Evolutionary conservation across 2,113 vertebrate genomes (phyloP).

Genomic region (Apodemus sylvaticus): DNA sequence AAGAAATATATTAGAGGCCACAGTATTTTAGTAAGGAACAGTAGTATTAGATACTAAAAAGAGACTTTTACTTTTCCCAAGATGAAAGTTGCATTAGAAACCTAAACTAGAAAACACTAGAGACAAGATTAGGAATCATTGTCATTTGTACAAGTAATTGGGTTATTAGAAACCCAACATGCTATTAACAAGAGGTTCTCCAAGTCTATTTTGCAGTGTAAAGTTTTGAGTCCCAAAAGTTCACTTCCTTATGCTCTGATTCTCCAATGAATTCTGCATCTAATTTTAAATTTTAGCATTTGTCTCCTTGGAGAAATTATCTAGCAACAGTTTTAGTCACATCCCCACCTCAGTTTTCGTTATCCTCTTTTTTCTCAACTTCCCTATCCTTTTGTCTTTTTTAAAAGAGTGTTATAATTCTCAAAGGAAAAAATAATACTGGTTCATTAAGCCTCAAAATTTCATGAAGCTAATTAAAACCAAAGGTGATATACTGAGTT

Average conservation of each 20-base stretch:
- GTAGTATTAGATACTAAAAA: neutral
- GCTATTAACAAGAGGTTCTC: neutral
- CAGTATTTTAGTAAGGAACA: neutral
- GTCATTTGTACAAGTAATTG: neutral
- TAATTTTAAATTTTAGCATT: neutral
- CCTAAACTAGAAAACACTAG: neutral
- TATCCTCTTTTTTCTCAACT: neutral
- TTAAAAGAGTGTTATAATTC: neutral
- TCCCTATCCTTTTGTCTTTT: no score
- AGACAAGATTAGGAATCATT: neutral
- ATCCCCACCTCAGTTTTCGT: no score
- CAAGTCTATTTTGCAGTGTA: neutral
- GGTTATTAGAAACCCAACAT: neutral
- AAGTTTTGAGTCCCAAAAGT: neutral
- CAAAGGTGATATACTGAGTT: neutral
- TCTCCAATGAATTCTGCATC: neutral
- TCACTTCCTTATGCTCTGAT: neutral
- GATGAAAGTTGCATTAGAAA: neutral
- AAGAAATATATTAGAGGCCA: neutral
- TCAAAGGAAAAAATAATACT: neutral
- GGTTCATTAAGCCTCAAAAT: neutral
- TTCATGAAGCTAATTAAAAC: neutral
- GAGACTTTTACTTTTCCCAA: neutral
- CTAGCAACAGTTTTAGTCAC: accelerated
- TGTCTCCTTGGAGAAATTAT: neutral